Evolutionary conservation across 2,113 vertebrate species (phyloP).

Genomic region (Eretmodus cyanostictus): DNA sequence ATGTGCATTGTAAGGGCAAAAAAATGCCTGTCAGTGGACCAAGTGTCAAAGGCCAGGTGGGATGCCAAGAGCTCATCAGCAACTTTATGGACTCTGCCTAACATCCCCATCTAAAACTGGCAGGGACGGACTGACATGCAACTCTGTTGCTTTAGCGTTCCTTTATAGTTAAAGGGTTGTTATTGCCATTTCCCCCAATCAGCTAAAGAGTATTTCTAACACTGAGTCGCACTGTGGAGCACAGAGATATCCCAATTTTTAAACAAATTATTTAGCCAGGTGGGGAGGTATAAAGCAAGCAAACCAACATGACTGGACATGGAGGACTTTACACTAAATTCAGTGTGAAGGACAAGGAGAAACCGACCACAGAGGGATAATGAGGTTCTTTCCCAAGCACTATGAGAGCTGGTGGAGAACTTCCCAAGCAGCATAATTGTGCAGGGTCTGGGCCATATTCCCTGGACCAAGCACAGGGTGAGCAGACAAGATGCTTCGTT

Average conservation of each 20-base stretch:
- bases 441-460: constrained; percentile 33
- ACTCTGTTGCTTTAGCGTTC: neutral
- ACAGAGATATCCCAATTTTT: neutral
- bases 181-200: neutral
- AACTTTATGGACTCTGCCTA: neutral
- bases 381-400: constrained; percentile 23
- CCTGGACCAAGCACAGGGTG: constrained; percentile 21
- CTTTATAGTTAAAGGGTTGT: neutral
- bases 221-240: neutral
- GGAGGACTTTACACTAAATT: neutral
- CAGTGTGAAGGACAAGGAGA: neutral
- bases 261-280: neutral
- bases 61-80: constrained; percentile 1
- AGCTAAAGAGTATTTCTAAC: neutral
- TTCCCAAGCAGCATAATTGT: constrained; percentile 46
- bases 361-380: constrained; percentile 24
- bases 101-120: neutral
- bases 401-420: neutral
- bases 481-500: constrained; percentile 27
- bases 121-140: neutral
- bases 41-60: constrained; percentile 10
- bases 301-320: neutral
- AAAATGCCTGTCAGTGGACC: neutral
- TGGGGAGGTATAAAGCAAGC: neutral
- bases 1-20: neutral